Base-by-base conservation (phyloP, 1,140 invertebrate species). In the Mylabris phalerata region DNA sequence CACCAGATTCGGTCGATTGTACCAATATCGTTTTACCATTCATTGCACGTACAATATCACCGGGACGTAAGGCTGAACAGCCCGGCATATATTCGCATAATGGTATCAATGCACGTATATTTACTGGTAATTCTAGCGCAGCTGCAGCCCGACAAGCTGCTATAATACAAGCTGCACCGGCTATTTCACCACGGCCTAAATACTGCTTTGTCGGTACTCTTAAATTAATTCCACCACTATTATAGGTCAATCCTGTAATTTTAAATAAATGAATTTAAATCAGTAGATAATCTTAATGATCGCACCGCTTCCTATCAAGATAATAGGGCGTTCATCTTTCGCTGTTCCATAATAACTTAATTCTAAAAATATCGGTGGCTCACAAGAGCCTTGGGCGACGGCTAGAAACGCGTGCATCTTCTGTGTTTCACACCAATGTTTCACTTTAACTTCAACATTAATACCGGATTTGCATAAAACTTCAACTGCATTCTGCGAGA, bases 21-120 rank as follows among this genome's bases (percentile, higher is more conserved):
- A 86, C 73, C 57, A 84, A 78, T 57, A 86, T 84, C 24, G 78
- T 80, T 73, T 85, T 86, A 9, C 83, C 84, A 71, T 83, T 86
- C 74, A 78, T 79, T 19, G 82, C 80, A 39, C 71, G 78, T 9
- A 86, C 78, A 10, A 86, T 83, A 73, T 86, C 84, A 4, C 83
- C 83, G 11, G 84, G 83, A 67, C 82, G 80, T 57, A 78, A 81
- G 4, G 84, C 82, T 27, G 68, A 73, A 38, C 82, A 79, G 58
- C 82, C 79, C 1, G 81, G 80, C 76, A 86, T 78, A 68, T 86
- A 84, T 69, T 86, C 84, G 70, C 75, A 78, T 3, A 86, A 67
- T n/a, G 84, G 82, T 42, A 84, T 80, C 24, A 75, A 55, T 43
- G 71, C 76, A 52, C 73, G 76, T 26, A 86, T 66, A 68, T 85